Percentiles rank a stretch among this genome's conserved stretches.
Evolutionary conservation across 2,888 invertebrate genomes (phyloP).

Genomic region (Eueremaeus valkanovi): DNA sequence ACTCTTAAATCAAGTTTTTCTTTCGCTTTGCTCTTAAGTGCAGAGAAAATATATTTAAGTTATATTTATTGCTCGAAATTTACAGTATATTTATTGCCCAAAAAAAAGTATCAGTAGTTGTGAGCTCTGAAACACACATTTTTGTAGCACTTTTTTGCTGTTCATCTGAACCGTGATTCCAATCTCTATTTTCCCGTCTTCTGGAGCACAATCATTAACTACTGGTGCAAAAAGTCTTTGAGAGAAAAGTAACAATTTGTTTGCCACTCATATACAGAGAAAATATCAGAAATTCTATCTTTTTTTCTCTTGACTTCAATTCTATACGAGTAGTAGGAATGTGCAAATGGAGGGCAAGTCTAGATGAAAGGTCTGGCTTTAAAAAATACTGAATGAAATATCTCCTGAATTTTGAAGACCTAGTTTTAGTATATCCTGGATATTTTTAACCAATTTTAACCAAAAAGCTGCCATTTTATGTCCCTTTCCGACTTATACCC

Average conservation of each 20-base stretch:
- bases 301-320: background rate
- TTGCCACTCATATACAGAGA: too few relatives aligned
- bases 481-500: too few relatives aligned
- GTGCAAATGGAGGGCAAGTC: too few relatives aligned
- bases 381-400: too few relatives aligned
- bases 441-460: too few relatives aligned
- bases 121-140: background rate
- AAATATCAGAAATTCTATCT: background rate
- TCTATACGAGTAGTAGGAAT: too few relatives aligned
- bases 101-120: background rate
- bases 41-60: background rate
- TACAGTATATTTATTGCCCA: background rate
- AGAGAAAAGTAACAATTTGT: too few relatives aligned
- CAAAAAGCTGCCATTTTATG: too few relatives aligned
- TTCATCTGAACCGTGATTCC: background rate
- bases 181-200: background rate
- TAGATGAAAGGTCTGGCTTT: too few relatives aligned
- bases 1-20: background rate
- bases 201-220: background rate
- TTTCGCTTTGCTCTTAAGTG: background rate
- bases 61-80: background rate
- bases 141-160: too few relatives aligned
- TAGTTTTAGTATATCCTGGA: too few relatives aligned
- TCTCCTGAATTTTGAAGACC: too few relatives aligned
- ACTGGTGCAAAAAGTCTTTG: background rate